These are phyloP conservation scores for Rhea americana DNA, from an alignment of 2,113 vertebrate genomes.

Conservation along the genomic window DNA sequence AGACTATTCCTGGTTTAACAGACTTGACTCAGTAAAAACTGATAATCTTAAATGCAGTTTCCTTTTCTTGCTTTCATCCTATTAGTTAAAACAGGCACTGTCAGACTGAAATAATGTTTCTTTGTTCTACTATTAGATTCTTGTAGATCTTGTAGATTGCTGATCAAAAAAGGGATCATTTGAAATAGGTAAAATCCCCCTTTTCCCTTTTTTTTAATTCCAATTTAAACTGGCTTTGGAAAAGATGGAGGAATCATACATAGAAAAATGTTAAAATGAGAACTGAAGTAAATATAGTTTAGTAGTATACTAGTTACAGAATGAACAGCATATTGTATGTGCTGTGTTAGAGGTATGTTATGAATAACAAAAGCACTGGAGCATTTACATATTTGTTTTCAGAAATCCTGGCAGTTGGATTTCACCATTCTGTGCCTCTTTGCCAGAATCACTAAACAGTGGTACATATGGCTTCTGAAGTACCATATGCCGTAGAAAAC, in stretches of 20 bases:
- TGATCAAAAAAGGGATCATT: background rate
- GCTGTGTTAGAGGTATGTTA: conserved; percentile 86
- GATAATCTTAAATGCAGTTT: background rate
- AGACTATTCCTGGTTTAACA: background rate
- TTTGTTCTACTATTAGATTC: conserved; percentile 67
- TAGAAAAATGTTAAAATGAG: conserved; percentile 45
- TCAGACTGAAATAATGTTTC: background rate
- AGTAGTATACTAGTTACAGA: conserved; percentile 77
- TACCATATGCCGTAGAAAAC: conserved; percentile 98
- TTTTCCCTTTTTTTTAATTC: background rate
- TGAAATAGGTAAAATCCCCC: conserved; percentile 5
- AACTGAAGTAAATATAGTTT: conserved; percentile 67
- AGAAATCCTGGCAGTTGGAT: conserved; percentile 92
- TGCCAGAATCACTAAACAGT: conserved; percentile 99
- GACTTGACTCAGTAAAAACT: background rate
- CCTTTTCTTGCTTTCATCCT: background rate
- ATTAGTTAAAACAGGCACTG: background rate
- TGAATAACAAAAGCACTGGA: conserved; percentile 92
- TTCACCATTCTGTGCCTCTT: conserved; percentile 92
- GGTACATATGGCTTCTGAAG: conserved; percentile 99
- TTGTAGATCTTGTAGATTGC: background rate
- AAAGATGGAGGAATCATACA: background rate
- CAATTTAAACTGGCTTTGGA: background rate
- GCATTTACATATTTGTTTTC: conserved; percentile 95
- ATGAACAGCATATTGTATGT: conserved; percentile 87